Base-by-base conservation (phyloP, 2,797 vertebrate genomes). In the Molothrus ater region DNA sequence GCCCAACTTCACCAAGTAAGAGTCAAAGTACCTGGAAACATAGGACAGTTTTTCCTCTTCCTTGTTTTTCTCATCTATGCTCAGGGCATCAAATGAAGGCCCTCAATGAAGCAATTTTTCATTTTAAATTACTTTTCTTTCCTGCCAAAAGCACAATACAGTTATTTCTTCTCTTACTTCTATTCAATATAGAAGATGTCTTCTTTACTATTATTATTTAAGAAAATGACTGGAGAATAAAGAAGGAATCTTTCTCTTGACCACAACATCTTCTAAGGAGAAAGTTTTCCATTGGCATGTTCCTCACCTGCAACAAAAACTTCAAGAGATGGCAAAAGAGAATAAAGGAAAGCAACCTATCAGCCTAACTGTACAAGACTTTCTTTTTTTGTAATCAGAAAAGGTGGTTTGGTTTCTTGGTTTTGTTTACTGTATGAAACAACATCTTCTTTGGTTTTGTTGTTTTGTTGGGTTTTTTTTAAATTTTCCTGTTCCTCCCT, bases 111-210 rank as follows among this genome's bases (percentile, higher is more conserved):
- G 85, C 22, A 95, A 76, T 81, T 91, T 97, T 93, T 97, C 91
- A 93, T 86, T 96, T 95, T 88, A 93, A 96, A 93, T 93, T 95
- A 83, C 83, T 95, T 96, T 70, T 92, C 85, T 96, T 91, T 95
- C 92, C 87, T 96, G 89, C 89, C 85, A 91, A 96, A 96, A 92
- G 92, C 91, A 96, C 64, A 96, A 75, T 84, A 84, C 32, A 82
- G 83, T 95, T 96, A 95, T 94, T 95, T 94, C 73, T 93, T 91
- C 92, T 92, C 65, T 93, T 48, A 88, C 21, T 66, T 88, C 88
- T 92, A 94, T 22, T 28, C 4, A 7, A 63, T 72, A 84, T n/a
- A 80, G 65, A 82, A 95, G 74, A 80, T 42, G 16, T 89, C 75
- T 87, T 92, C 72, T 90, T 93, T 72, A 64, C 38, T 88, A 24